Percentiles rank a stretch among this genome's conserved stretches.
Conservation (phyloP, 2,113 vertebrate genomes). For the Phyllopteryx taeniolatus region DNA sequence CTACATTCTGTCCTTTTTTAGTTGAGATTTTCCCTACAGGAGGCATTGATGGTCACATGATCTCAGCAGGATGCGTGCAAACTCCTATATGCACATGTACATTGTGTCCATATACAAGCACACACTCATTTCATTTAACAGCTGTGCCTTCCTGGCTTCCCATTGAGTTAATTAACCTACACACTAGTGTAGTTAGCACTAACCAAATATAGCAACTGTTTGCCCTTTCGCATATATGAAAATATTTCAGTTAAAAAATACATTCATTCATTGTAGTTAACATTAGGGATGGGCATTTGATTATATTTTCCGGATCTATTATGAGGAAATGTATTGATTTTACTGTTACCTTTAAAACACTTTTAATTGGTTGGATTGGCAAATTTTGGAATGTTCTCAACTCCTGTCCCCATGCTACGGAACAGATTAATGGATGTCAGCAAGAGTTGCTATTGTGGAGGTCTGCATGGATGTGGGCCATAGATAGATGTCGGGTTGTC, state of each 20-base stretch:
- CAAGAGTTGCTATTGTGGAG: neutral
- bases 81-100: neutral
- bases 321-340: neutral
- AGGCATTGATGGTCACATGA: conserved; percentile 33
- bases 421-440: neutral
- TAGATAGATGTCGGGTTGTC: neutral
- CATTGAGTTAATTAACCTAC: conserved; percentile 51
- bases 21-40: conserved; percentile 15
- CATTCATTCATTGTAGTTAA: neutral
- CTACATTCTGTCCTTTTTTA: conserved; percentile 12
- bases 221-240: conserved; percentile 11
- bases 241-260: neutral
- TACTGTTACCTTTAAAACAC: neutral
- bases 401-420: neutral
- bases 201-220: conserved; percentile 39
- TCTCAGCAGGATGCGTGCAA: conserved; percentile 34
- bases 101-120: neutral
- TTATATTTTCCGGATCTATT: neutral
- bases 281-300: neutral
- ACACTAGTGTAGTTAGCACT: conserved; percentile 30
- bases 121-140: conserved; percentile 37
- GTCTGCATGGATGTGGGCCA: neutral
- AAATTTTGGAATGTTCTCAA: neutral
- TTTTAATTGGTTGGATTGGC: no score
- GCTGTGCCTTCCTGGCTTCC: conserved; percentile 38